These are phyloP conservation scores for Tetragonula carbonaria DNA, from an alignment of 2,888 invertebrate genomes.

Conservation along the genomic window DNA sequence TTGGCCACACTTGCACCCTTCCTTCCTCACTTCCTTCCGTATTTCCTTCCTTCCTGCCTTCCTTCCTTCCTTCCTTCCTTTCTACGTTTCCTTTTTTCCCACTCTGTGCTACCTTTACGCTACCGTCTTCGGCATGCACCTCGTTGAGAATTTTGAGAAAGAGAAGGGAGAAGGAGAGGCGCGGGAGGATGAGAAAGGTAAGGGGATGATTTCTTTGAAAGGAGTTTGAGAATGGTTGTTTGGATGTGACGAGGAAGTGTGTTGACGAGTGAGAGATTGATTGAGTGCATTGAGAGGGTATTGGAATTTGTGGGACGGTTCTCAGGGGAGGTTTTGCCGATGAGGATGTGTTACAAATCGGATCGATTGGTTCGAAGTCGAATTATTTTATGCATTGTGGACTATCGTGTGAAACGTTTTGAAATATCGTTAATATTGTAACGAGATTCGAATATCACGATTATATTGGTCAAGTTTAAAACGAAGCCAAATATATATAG, in stretches of 20 bases:
- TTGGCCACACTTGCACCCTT: conserved; percentile 51
- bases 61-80: conserved; percentile 7
- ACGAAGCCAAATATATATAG: no score
- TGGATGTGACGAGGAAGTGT: background rate
- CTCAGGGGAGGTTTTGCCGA: background rate
- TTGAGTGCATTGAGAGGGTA: background rate
- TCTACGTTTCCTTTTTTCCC: conserved; percentile 4
- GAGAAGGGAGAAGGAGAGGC: background rate
- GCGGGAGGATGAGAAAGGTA: background rate
- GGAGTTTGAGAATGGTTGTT: background rate
- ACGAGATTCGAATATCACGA: background rate
- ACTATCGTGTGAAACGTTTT: no score
- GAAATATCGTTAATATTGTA: no score
- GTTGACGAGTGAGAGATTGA: background rate
- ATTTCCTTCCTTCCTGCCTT: conserved; percentile 26
- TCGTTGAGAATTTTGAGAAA: background rate
- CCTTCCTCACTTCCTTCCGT: conserved; percentile 41
- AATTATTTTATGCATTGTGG: no score
- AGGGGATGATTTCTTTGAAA: background rate
- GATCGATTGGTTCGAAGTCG: no score
- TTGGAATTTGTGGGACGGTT: background rate
- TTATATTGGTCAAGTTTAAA: no score
- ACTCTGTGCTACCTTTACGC: background rate
- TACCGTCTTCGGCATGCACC: background rate
- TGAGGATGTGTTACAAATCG: no score